These are phyloP conservation scores for Antennarius striatus DNA, from an alignment of 2,113 vertebrate species.

Conservation along the genomic window DNA sequence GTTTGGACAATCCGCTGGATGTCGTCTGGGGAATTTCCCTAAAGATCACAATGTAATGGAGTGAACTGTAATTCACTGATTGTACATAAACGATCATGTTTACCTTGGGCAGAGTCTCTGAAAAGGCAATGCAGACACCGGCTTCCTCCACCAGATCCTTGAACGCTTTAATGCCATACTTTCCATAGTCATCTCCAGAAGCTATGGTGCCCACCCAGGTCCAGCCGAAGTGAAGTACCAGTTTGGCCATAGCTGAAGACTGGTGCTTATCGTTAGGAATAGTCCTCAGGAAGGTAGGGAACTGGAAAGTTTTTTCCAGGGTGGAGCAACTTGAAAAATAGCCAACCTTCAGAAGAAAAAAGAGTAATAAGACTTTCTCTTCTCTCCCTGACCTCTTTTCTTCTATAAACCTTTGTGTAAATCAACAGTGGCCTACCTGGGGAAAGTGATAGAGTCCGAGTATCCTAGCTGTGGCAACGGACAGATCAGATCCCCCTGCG, in stretches of 20 bases:
- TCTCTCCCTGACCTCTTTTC: background rate
- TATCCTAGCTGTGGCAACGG: constrained; percentile 84
- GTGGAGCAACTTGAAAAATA: constrained; percentile 83
- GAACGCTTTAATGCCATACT: constrained; percentile 86
- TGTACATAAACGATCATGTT: background rate
- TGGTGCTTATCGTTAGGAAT: constrained; percentile 82
- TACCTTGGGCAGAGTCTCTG: constrained; percentile 84
- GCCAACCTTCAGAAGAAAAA: constrained; percentile 76
- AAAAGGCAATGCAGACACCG: constrained; percentile 86
- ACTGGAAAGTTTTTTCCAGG: constrained; percentile 86
- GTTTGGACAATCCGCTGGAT: constrained; percentile 76
- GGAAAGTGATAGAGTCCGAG: constrained; percentile 86
- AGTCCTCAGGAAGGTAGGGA: constrained; percentile 83
- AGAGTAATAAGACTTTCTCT: background rate
- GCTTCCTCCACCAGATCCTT: constrained; percentile 83
- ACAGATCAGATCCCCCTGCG: constrained; percentile 83
- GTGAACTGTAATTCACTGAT: background rate
- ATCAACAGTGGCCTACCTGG: constrained; percentile 70
- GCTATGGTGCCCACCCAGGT: constrained; percentile 86
- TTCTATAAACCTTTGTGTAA: background rate
- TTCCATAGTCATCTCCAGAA: constrained; percentile 86
- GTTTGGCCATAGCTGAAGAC: constrained; percentile 78
- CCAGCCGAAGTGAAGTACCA: constrained; percentile 86
- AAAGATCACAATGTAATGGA: background rate
- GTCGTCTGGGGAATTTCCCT: constrained; percentile 71